Base-by-base conservation (phyloP, 2,113 vertebrate species). In the Pithys albifrons region DNA sequence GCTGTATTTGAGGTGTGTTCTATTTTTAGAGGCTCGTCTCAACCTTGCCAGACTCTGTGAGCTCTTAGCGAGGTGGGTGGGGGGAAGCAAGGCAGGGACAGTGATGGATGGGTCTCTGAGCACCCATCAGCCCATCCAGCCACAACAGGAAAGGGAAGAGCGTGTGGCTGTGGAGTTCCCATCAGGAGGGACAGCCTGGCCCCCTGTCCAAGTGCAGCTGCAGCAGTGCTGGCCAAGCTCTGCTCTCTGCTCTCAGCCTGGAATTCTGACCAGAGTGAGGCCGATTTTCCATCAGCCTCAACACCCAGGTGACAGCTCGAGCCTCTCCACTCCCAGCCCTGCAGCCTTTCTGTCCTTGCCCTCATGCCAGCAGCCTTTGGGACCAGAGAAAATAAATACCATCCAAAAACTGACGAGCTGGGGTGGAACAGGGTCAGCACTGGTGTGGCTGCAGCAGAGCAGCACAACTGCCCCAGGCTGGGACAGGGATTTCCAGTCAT, bases 61-160 rank as follows among this genome's bases (percentile, higher is more conserved):
- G 81, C 20, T 35, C 45, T 20, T 4, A 2, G n/a, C 41, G 12
- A 4, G 20, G 16, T 3, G 28, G 19, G 9, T 6, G 17, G 4
- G 41, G 35, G 12, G 35, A 65, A 58, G 29, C 41, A 24, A 33
- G 37, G 52, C 31, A 6, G 6, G 43, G 67, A 8, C 35, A 1
- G n/a, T 19, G 70, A 23, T 48, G 82, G 16, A 71, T 9, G 20
- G 1, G 37, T 3, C 80, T 16, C 89, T 3, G 57, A 39, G 70
- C 61, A 19, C 17, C 74, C 79, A 2, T 16, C 46, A 17, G 49
- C 52, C 29, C 8, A 8, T 24, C 7, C 83, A 52, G 54, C 0
- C 89, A 7, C 79, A 58, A 22, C 74, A 91, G 88, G 85, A 81
- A 75, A 49, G 86, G 91, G 89, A 65, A 95, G 87, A 6, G 20